Base-by-base conservation (phyloP, 2,113 vertebrate species). In the Microtus ochrogaster region DNA sequence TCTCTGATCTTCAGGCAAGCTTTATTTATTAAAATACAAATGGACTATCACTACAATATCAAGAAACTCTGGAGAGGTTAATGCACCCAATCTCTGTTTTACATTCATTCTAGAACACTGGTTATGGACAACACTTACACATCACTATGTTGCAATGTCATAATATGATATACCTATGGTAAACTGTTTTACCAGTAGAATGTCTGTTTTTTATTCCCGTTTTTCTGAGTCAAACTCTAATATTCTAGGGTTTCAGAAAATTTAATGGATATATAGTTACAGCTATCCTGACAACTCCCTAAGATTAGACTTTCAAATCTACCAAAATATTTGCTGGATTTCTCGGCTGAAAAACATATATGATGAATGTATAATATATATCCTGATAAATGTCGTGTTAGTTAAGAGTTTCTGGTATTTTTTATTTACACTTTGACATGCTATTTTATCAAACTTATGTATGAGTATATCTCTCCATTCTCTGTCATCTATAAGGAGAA, bases 371-470 rank as follows among this genome's bases (percentile, higher is more conserved):
- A 65, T 28, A n/a, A 55, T 11, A 39, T n/a, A 19, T 30, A 24
- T 12, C 9, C 30, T 44, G 41, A 16, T 88, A 88, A 41, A 55
- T 22, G 66, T 12, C 73, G 85, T 9, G 47, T 3, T 21, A 74
- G 58, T 83, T 82, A 19, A 3, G 90, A 12, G 33, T 86, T 70
- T 72, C n/a, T n/a, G 61, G 1, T 74, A 33, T 44, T 33, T 90
- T 90, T 82, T 28, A 30, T 47, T 90, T 74, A 1, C 58, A 58
- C 87, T 94, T 83, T 78, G 1, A 0, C 12, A 78, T 52, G 0
- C 61, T 87, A 13, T 88, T 72, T 92, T 91, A 49, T 74, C n/a
- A 91, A 91, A 12, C 0, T 44, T 81, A n/a, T 77, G 4, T 81
- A 33, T 77, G 4, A 39, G 2, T 65, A 10, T 33, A 36, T n/a